Evolutionary conservation across 2,113 vertebrate species (phyloP).

Genomic region (Brachirus orientalis): DNA sequence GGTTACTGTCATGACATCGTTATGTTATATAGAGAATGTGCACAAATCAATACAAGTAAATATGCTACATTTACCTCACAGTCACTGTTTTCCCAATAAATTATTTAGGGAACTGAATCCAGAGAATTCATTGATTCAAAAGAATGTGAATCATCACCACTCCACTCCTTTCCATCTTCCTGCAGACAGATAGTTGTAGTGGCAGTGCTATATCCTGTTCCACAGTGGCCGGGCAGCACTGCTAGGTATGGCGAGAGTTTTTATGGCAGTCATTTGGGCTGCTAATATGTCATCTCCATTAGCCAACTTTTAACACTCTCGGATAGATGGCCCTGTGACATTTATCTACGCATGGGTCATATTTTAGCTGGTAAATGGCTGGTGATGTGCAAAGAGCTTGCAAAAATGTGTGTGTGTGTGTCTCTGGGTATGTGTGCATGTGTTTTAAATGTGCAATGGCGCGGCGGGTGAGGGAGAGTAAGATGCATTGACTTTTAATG

Average conservation of each 20-base stretch:
- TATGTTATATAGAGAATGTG: constrained; percentile 8
- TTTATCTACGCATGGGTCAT: constrained; percentile 73
- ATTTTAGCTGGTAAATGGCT: constrained; percentile 77
- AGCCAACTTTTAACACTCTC: constrained; percentile 74
- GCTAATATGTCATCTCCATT: constrained; percentile 81
- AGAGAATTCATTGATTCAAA: constrained; percentile 47
- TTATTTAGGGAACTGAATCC: constrained; percentile 4
- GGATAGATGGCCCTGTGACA: constrained; percentile 78
- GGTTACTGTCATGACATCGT: constrained; percentile 49
- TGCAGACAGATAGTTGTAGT: constrained; percentile 36
- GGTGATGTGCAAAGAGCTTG: constrained; percentile 56
- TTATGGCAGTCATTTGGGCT: constrained; percentile 78
- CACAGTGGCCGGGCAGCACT: constrained; percentile 47
- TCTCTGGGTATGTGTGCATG: constrained; percentile 13
- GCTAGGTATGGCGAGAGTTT: constrained; percentile 66
- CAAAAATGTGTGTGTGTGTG: constrained; percentile 39
- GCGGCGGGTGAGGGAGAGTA: constrained; percentile 1
- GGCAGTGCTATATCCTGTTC: constrained; percentile 45
- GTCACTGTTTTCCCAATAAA: no score
- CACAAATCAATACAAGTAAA: constrained; percentile 35
- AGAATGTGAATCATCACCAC: constrained; percentile 58
- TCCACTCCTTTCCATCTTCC: constrained; percentile 20
- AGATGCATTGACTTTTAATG: constrained; percentile 76
- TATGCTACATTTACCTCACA: constrained; percentile 37
- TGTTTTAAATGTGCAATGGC: constrained; percentile 46